phyloP scores from a whole-genome alignment of 2,888 invertebrate genomes.

The Lycocerus yunnanus region DNA sequence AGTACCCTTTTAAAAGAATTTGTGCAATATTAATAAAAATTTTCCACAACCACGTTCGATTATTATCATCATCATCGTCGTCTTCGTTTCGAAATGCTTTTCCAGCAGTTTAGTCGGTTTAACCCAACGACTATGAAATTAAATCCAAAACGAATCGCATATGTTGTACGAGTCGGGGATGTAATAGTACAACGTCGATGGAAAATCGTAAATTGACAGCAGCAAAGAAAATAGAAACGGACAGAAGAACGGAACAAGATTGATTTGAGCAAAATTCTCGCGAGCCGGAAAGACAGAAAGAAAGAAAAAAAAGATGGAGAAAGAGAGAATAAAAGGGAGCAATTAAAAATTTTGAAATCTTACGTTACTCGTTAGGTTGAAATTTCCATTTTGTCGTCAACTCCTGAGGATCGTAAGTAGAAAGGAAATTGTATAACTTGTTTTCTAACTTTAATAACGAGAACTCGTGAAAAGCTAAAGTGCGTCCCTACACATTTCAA shows the following conservation, averaged over 20 bases:
- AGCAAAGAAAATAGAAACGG: not conserved
- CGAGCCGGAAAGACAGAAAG: not conserved
- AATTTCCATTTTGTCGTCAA: not conserved
- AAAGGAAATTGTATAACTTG: not conserved
- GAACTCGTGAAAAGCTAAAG: slow-evolving; percentile 14
- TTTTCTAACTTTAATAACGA: slow-evolving; percentile 25
- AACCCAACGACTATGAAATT: not conserved
- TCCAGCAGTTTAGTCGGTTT: not conserved
- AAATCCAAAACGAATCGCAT: not conserved
- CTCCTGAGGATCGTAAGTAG: not conserved
- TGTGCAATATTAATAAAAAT: not conserved
- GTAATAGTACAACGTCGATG: not conserved
- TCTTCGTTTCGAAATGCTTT: not conserved
- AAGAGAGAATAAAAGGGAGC: not conserved
- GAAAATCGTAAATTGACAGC: not conserved
- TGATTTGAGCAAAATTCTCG: not conserved
- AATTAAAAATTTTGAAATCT: not conserved
- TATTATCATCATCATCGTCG: not conserved
- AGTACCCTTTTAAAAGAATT: slow-evolving; percentile 9
- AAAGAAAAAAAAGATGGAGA: no score
- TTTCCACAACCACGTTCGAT: slow-evolving; percentile 17
- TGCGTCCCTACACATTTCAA: slow-evolving; percentile 24
- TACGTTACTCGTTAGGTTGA: not conserved
- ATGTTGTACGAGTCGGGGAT: not conserved
- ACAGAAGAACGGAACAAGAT: not conserved